These are phyloP conservation scores for Zaprionus taronus DNA, from an alignment of 1,140 invertebrate species.

Conservation along the genomic window DNA sequence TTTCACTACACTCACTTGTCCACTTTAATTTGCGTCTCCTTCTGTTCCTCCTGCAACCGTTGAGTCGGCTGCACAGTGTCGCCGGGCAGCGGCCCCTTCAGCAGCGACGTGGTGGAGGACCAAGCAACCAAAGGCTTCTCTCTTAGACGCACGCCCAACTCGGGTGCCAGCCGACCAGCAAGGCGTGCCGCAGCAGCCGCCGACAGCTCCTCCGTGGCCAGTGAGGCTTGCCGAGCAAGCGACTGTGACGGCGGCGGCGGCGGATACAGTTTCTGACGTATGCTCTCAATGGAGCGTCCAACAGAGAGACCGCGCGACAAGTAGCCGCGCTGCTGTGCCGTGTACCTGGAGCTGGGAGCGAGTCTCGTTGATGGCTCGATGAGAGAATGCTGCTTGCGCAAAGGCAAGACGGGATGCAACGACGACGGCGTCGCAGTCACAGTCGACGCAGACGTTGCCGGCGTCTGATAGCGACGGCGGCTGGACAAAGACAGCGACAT, in stretches of 20 bases:
- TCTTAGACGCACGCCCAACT: constrained; percentile 39
- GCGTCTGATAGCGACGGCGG: constrained; percentile 70
- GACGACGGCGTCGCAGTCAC: constrained; percentile 26
- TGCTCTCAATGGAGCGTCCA: constrained; percentile 73
- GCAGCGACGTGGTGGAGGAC: constrained; percentile 69
- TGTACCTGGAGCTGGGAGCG: constrained; percentile 26
- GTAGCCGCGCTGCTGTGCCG: constrained; percentile 62
- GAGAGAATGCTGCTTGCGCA: constrained; percentile 74
- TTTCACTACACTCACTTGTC: constrained; percentile 46
- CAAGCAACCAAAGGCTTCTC: constrained; percentile 66
- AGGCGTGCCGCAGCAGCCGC: constrained; percentile 24
- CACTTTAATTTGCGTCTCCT: constrained; percentile 10
- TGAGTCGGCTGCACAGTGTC: constrained; percentile 18
- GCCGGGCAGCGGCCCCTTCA: constrained; percentile 46
- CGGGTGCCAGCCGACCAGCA: constrained; percentile 8
- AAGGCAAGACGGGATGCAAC: constrained; percentile 20
- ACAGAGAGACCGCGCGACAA: constrained; percentile 75
- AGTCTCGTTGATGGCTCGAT: constrained; percentile 54
- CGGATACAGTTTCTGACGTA: constrained; percentile 72
- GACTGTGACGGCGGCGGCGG: constrained; percentile 21
- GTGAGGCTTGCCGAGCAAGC: constrained; percentile 44
- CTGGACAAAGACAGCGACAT: constrained; percentile 77
- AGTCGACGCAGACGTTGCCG: constrained; percentile 4
- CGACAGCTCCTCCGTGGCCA: constrained; percentile 47
- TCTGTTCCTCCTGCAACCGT: constrained; percentile 8